A percentile compares a stretch with the other conserved stretches of the same genome.
phyloP scores from a whole-genome alignment of 2,797 vertebrate species.

The Synaphobranchus kaupii region DNA sequence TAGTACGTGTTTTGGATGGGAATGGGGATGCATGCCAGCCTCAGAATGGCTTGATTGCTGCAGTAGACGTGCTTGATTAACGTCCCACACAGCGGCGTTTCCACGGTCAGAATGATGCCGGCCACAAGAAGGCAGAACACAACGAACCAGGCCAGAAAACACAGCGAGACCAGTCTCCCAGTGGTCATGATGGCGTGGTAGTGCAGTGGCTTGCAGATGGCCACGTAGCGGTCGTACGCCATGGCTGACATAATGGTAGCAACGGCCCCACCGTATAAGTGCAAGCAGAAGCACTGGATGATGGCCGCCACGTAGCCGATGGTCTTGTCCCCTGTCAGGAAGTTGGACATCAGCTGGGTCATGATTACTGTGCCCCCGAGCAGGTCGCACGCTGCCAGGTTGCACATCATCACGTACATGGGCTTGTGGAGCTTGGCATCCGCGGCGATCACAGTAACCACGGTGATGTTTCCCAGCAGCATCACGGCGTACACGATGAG shows the following conservation, averaged over 20 bases:
- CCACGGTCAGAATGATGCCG: neutral
- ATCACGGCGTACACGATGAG: no score
- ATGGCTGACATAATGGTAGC: conserved; percentile 59
- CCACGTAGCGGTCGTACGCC: no score
- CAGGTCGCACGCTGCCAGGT: conserved; percentile 62
- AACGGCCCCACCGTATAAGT: conserved; percentile 62
- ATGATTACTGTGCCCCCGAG: conserved; percentile 57
- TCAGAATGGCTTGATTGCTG: no score
- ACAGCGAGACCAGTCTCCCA: conserved; percentile 43
- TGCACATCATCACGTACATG: conserved; percentile 66
- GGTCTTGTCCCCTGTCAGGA: conserved; percentile 56
- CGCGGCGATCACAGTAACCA: no score
- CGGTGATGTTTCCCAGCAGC: no score
- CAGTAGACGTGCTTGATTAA: no score
- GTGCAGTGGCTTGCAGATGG: no score
- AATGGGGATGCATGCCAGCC: no score
- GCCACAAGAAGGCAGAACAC: conserved; percentile 37
- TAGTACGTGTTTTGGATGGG: no score
- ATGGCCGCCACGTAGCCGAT: conserved; percentile 64
- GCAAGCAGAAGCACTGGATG: conserved; percentile 71
- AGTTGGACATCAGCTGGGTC: neutral
- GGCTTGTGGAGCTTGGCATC: conserved; percentile 27
- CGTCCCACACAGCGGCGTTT: neutral
- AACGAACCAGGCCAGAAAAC: conserved; percentile 49
- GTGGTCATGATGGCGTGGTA: conserved; percentile 47